A percentile compares a stretch with the other conserved stretches of the same genome.
Conservation (phyloP, 1,140 invertebrate genomes). For the Paramacrobiotus metropolitanus region DNA sequence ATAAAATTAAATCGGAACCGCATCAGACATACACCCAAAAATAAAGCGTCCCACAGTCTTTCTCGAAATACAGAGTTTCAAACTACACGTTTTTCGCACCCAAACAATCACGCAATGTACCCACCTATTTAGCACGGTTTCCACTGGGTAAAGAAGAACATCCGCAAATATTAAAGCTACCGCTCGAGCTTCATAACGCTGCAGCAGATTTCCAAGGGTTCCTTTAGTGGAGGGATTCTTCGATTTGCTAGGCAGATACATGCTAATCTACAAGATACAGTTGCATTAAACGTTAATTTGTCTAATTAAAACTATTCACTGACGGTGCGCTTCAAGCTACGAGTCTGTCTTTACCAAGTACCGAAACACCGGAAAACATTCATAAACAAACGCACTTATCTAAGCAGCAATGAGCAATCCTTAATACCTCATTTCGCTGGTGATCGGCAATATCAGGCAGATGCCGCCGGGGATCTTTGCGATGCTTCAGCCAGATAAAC, state of each 20-base stretch:
- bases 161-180: neutral
- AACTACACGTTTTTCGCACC: no score
- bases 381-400: neutral
- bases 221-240: no score
- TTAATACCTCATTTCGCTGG: neutral
- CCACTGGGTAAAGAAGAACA: neutral
- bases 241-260: neutral
- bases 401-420: no score
- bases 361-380: neutral
- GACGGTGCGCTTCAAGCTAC: no score
- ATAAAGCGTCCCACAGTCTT: no score
- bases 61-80: no score
- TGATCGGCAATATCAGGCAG: conserved; percentile 1
- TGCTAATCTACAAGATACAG: neutral
- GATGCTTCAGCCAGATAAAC: neutral
- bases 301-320: no score
- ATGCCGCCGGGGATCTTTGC: neutral
- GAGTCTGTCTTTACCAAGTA: neutral
- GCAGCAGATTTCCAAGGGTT: neutral
- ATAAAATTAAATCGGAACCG: no score
- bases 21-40: no score
- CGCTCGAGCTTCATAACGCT: neutral
- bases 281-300: neutral
- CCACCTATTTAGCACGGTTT: conserved; percentile 3
- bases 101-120: no score